Conservation (phyloP, 2,113 vertebrate genomes). For the Erpornis zantholeuca region DNA sequence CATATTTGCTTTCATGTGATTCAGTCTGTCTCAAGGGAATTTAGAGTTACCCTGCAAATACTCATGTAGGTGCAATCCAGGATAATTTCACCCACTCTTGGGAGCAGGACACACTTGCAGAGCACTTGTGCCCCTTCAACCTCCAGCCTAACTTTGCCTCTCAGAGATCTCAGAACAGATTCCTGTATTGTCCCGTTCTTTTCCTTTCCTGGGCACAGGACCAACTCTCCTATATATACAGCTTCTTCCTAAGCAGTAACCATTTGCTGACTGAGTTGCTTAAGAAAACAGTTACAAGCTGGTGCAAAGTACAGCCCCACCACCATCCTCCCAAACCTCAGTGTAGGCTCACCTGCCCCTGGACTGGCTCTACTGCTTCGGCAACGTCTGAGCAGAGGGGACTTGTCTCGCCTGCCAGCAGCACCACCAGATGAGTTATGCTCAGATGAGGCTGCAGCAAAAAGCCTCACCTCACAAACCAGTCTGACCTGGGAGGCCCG, state of each 20-base stretch:
- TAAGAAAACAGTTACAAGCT: background rate
- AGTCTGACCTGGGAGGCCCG: background rate
- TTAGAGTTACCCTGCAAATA: background rate
- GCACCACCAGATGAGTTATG: background rate
- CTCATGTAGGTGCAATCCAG: background rate
- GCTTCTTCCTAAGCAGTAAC: background rate
- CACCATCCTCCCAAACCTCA: background rate
- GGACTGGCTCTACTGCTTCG: background rate
- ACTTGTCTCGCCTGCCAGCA: background rate
- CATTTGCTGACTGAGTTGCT: background rate
- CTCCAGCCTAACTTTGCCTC: background rate
- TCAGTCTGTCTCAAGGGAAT: background rate
- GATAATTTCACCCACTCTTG: background rate
- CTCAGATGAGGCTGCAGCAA: background rate
- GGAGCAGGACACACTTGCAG: background rate
- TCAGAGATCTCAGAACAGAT: background rate
- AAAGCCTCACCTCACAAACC: background rate
- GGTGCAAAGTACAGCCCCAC: fast-evolving
- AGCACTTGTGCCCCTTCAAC: background rate
- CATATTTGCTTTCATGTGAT: background rate
- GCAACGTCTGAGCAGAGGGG: background rate
- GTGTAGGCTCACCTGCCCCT: background rate
- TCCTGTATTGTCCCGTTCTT: background rate
- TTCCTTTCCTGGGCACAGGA: background rate
- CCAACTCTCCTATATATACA: background rate